Base-by-base conservation (phyloP, 1,140 invertebrate genomes). In the Trichonephila clavata region DNA sequence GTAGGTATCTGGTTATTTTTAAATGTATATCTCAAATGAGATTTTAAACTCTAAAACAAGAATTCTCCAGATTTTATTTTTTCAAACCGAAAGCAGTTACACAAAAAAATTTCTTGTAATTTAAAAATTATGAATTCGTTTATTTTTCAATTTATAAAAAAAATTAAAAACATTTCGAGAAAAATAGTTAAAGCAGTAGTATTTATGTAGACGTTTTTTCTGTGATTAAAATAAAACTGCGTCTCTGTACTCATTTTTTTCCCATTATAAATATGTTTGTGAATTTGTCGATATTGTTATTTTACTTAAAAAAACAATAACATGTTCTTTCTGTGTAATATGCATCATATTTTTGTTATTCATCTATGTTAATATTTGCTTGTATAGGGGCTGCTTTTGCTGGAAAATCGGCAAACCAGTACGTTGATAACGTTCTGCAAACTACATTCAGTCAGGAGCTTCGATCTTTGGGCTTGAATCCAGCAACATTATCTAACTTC, bases 391-490 rank as follows among this genome's bases (percentile, higher is more conserved):
- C 39, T 27, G 91, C 92, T 43, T 43, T 93, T 32, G 83, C 92
- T 3, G 27, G n/a, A n/a, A 43, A 43, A 14, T 77, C 81, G 1
- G 92, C 92, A 65, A 87, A 93, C 57, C 92, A 93, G 57, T 93
- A 87, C 63, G 27, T 93, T 18, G 92, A 93, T 20, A 93, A 80
- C 63, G 92, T 93, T 0, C 27, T 93, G 4, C 92, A 80, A 18
- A 87, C 39, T 20, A 6, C 32, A 16, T 20, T 93, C 14, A 59
- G 77, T 2, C 63, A n/a, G 18, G 92, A 65, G 39, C 50, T 87
- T 24, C 63, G 20, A n/a, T 24, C 24, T 2, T n/a, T n/a, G 7
- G 92, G 84, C 7, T 80, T 93, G 59, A 68, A 24, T 32, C 92
- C 92, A 8, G 84, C 84, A 50, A 24, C 43, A 32, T 61, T 93